Base-by-base conservation (phyloP, 2,888 invertebrate species). In the Amphipoea oculea region DNA sequence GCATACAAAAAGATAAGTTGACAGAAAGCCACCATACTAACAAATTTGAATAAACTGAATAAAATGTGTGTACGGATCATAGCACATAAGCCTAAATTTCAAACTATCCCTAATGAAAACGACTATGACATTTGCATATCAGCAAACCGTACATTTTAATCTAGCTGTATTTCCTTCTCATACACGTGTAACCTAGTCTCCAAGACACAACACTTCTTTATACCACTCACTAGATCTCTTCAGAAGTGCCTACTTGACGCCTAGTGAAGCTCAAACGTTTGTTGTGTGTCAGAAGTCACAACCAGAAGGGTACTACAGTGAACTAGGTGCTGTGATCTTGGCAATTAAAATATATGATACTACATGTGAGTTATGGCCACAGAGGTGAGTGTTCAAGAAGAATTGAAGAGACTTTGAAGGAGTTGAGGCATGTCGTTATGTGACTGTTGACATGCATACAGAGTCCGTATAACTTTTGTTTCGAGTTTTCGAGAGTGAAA, bases 381-480 rank as follows among this genome's bases (percentile, higher is more conserved):
- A 82, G 72, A 77, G 40, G 48, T 65, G 36, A 68, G 48, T 72
- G 82, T 68, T 69, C 71, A 72, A 67, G 36, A 63, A n/a, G n/a
- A 14, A 36, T 60, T 76, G 48, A 72, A 12, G 36, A 29, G 0
- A 14, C 4, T 62, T 12, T 79, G 29, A 54, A 84, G 62, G 14
- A 45, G 42, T 45, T 66, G 4, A 60, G 11, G 2, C 11, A 45
- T 9, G 65, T 45, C 54, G 45, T 65, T 54, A 63, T 11, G 36
- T 11, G 7, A n/a, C 2, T 45, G 17, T 73, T 20, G 48, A 74
- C 74, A 65, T 29, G 54, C 40, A 40, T 36, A 14, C 29, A 54
- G 5, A 23, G 7, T 2, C 6, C 1, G 6, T 36, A 2, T 3
- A 65, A 69, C 69, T 54, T 54, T 67, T 71, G n/a, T 29, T 66